phyloP scores from a whole-genome alignment of 2,113 vertebrate genomes.

The Eudyptes chrysolophus region DNA sequence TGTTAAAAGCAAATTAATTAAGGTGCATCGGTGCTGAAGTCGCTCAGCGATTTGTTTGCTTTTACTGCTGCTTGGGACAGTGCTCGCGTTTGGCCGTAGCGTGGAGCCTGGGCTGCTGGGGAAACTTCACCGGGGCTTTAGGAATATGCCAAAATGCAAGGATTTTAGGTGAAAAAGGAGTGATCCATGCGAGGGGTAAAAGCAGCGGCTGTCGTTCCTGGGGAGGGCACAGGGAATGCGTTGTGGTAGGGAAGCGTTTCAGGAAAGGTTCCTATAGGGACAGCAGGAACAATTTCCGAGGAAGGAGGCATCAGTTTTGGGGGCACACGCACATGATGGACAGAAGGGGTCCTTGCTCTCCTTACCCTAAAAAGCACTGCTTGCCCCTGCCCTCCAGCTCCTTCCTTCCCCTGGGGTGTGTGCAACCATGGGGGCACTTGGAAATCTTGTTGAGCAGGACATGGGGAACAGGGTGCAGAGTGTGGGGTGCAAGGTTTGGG shows the following conservation, averaged over 20 bases:
- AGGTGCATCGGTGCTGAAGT: background rate
- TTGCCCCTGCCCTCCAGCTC: background rate
- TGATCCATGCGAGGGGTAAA: fast-evolving
- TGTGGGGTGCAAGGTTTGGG: background rate
- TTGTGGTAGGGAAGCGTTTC: background rate
- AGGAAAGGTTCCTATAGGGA: background rate
- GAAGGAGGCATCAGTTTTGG: background rate
- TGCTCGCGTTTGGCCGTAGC: background rate
- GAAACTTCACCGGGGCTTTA: background rate
- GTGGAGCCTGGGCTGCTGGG: background rate
- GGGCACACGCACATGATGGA: fast-evolving
- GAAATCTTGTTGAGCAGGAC: background rate
- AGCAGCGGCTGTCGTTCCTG: background rate
- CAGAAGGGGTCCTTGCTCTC: background rate
- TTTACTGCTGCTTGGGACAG: background rate
- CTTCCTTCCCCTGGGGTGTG: background rate
- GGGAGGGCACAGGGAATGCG: background rate
- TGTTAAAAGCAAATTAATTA: conserved; percentile 27
- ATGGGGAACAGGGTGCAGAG: background rate
- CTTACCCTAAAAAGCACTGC: background rate
- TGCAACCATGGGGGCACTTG: background rate
- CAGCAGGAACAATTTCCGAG: background rate
- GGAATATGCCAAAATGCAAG: background rate
- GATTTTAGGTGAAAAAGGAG: background rate
- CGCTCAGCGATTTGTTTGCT: background rate